Conservation (phyloP, 2,888 invertebrate genomes). For the Ectemnius cavifrons region DNA sequence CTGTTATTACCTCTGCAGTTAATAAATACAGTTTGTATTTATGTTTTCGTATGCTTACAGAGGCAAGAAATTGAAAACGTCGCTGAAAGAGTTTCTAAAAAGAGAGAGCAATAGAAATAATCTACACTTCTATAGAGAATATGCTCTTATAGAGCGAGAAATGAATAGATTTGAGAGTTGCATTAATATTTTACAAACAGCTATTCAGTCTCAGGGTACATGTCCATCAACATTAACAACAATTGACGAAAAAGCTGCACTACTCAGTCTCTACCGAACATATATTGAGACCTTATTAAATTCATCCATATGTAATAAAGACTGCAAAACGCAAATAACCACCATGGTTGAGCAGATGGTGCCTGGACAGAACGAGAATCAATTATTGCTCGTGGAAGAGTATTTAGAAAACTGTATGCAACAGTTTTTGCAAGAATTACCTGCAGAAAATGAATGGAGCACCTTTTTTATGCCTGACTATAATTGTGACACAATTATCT, state of each 20-base stretch:
- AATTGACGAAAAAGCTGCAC: slow-evolving; percentile 70
- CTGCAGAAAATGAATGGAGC: slow-evolving; percentile 52
- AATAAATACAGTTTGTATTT: background rate
- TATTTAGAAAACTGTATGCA: slow-evolving; percentile 62
- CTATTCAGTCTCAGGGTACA: slow-evolving; percentile 73
- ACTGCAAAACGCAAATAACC: slow-evolving; percentile 56
- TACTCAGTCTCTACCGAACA: slow-evolving; percentile 77
- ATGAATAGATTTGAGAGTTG: slow-evolving; percentile 78
- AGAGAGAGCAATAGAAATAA: slow-evolving; percentile 80
- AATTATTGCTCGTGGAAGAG: slow-evolving; percentile 54
- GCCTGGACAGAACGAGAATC: slow-evolving; percentile 45
- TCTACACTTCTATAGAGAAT: slow-evolving; percentile 82
- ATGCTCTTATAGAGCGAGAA: slow-evolving; percentile 82
- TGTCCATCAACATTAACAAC: slow-evolving; percentile 60
- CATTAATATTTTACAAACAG: slow-evolving; percentile 79
- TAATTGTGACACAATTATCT: slow-evolving; percentile 79
- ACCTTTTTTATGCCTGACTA: slow-evolving; percentile 79
- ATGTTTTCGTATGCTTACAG: slow-evolving; percentile 50
- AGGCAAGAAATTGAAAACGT: slow-evolving; percentile 79
- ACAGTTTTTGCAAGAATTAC: slow-evolving; percentile 56
- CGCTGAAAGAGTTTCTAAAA: slow-evolving; percentile 81
- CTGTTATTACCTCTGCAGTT: background rate
- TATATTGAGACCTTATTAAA: slow-evolving; percentile 72
- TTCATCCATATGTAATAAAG: slow-evolving; percentile 51
- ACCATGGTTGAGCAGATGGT: slow-evolving; percentile 59